Evolutionary conservation across 2,113 vertebrate species (phyloP).

Genomic region (Carassius carassius): DNA sequence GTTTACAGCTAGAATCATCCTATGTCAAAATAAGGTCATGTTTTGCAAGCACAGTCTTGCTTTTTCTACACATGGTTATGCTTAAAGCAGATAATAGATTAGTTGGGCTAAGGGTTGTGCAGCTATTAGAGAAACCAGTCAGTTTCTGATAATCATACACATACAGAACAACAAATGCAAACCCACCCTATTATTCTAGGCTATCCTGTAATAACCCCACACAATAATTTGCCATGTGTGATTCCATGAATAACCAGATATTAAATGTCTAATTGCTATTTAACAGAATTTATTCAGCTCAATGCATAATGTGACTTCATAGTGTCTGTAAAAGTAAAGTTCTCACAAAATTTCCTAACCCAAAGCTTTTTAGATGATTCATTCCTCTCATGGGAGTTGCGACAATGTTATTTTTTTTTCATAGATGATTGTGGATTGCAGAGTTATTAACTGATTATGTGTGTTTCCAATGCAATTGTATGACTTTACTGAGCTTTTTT

Average conservation of each 20-base stretch:
- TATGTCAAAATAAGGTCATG: constrained; percentile 19
- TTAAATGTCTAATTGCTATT: constrained; percentile 21
- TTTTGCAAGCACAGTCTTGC: constrained; percentile 17
- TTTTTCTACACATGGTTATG: constrained; percentile 13
- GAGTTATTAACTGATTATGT: constrained; percentile 10
- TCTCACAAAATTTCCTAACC: constrained; percentile 27
- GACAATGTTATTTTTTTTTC: constrained; percentile 4
- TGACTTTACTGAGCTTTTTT: not conserved
- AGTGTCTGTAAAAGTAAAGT: constrained; percentile 21
- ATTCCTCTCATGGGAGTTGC: not conserved
- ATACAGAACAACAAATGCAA: constrained; percentile 17
- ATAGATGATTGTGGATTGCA: constrained; percentile 38
- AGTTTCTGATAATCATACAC: constrained; percentile 12
- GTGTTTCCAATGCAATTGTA: not conserved
- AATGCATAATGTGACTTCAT: constrained; percentile 8
- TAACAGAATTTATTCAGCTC: not conserved
- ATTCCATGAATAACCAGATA: constrained; percentile 3
- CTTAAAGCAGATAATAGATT: constrained; percentile 16
- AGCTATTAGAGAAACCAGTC: constrained; percentile 35
- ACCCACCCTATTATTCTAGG: not conserved
- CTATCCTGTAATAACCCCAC: constrained; percentile 1
- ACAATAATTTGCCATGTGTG: constrained; percentile 22
- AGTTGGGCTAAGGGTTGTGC: not conserved
- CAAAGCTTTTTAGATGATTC: not conserved
- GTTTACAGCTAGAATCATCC: constrained; percentile 27